Evolutionary conservation across 2,797 vertebrate species (phyloP).

Genomic region (Hemitrygon akajei): DNA sequence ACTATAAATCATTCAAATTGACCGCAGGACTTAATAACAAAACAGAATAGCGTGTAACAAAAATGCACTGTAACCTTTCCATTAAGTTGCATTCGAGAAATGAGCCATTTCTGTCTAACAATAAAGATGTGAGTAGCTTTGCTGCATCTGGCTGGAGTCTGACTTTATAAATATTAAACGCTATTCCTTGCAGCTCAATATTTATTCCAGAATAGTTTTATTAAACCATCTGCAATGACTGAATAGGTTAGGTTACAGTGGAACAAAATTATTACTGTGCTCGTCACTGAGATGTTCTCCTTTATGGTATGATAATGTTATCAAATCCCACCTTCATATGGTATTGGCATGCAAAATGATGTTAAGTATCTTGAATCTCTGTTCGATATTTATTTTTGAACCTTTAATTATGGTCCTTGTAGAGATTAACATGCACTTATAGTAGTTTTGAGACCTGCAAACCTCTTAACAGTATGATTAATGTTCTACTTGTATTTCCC

Average conservation of each 20-base stretch:
- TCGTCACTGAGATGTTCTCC: background rate
- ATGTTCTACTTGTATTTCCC: constrained; percentile 4
- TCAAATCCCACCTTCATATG: background rate
- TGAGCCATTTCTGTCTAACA: background rate
- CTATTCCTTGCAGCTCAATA: constrained; percentile 11
- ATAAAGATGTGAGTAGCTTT: background rate
- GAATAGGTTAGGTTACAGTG: constrained; percentile 23
- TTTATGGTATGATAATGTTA: background rate
- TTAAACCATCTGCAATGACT: constrained; percentile 15
- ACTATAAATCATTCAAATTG: constrained; percentile 25
- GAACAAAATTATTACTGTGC: background rate
- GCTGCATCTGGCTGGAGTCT: constrained; percentile 4
- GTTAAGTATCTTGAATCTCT: background rate
- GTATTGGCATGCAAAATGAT: background rate
- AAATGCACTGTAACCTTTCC: constrained; percentile 18
- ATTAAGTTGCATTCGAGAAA: constrained; percentile 23
- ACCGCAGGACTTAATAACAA: constrained; percentile 6
- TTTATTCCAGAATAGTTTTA: background rate
- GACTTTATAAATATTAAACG: constrained; percentile 31
- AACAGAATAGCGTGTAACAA: constrained; percentile 10
- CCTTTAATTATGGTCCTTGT: background rate
- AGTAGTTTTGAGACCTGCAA: background rate
- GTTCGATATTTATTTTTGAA: background rate
- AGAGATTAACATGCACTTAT: background rate
- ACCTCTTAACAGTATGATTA: constrained; percentile 12